These are phyloP conservation scores for Hesperophylax magnus DNA, from an alignment of 1,140 invertebrate species.

Conservation along the genomic window DNA sequence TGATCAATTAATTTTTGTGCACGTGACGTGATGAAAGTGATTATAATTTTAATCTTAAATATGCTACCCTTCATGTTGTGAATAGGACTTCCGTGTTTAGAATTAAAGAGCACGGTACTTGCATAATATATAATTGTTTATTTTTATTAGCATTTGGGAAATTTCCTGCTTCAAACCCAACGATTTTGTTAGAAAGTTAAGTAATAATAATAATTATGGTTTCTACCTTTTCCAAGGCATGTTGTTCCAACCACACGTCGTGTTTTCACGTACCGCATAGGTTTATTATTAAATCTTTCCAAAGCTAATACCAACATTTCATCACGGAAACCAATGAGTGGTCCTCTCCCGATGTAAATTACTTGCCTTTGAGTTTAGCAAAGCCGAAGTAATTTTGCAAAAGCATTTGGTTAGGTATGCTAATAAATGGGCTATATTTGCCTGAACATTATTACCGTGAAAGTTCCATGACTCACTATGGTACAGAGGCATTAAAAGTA, in stretches of 20 bases:
- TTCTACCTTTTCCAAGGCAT: neutral
- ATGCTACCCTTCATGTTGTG: too few species aligned
- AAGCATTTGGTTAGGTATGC: slow-evolving; percentile 4
- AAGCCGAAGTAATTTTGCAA: neutral
- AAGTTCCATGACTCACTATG: neutral
- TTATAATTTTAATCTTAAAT: too few species aligned
- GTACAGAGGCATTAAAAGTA: neutral
- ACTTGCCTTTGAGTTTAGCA: neutral
- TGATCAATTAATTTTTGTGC: too few species aligned
- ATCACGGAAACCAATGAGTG: neutral
- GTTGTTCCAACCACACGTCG: neutral
- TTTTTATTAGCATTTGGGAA: too few species aligned
- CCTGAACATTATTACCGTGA: neutral
- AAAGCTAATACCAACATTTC: neutral
- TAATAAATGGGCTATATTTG: slow-evolving; percentile 26
- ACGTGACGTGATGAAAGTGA: too few species aligned
- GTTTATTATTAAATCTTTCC: neutral
- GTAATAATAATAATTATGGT: neutral
- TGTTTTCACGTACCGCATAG: neutral
- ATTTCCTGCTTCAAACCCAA: neutral
- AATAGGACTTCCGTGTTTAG: too few species aligned
- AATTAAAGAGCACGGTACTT: too few species aligned
- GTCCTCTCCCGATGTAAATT: neutral
- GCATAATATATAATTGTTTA: too few species aligned
- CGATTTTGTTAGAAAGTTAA: neutral